These are phyloP conservation scores for Epinephelus awoara DNA, from an alignment of 2,797 vertebrate species.

Conservation along the genomic window DNA sequence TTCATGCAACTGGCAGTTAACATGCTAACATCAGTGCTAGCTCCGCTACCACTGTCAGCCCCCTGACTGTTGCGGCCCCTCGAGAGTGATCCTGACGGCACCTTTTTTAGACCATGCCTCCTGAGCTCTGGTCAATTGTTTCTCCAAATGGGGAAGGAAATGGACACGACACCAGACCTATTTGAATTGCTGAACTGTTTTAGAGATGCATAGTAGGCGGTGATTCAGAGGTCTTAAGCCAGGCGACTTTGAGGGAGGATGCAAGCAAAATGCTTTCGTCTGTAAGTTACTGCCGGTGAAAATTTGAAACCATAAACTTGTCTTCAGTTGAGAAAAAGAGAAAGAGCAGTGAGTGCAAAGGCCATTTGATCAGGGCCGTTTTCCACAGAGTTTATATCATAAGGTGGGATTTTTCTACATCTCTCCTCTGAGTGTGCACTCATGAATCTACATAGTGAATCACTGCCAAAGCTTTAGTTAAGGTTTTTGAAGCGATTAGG, in stretches of 20 bases:
- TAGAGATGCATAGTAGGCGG: background rate
- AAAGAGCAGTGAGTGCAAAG: slow-evolving; percentile 10
- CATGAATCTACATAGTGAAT: slow-evolving; percentile 52
- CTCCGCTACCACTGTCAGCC: background rate
- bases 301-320: background rate
- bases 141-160: background rate
- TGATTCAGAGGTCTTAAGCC: background rate
- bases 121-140: background rate
- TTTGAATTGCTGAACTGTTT: background rate
- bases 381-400: slow-evolving; percentile 1
- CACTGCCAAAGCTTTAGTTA: slow-evolving; percentile 47
- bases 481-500: slow-evolving; percentile 47
- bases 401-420: slow-evolving; percentile 25
- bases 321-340: background rate
- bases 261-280: background rate
- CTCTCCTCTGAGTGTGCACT: slow-evolving; percentile 33
- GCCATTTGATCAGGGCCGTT: background rate
- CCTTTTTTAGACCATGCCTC: background rate
- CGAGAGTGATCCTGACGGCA: background rate
- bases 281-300: background rate
- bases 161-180: background rate
- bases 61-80: background rate
- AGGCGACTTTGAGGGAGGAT: background rate
- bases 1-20: too few relatives aligned
- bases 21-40: background rate